Evolutionary conservation across 2,797 vertebrate species (phyloP), one percentile per base, ranked within the genome.

Genomic region (Sebastes kiyomatsui): DNA sequence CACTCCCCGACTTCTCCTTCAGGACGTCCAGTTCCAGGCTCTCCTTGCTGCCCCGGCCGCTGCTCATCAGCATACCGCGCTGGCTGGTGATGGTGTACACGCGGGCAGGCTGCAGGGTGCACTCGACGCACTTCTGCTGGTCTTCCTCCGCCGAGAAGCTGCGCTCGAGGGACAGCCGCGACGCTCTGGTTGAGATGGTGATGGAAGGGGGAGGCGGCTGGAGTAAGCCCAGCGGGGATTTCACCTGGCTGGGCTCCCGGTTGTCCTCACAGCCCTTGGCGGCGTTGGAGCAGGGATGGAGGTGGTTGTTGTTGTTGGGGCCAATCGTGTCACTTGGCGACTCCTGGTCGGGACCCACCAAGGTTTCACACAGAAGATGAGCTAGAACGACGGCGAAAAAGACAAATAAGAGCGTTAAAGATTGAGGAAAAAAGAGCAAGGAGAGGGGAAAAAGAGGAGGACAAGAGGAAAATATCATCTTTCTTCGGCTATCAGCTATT

Each of bases 51-150:
- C 96, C 96, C 0, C 95, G 96, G 86, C 92, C 82, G 84, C 90
- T 76, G 85, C 93, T 93, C 1, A 97, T 97, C 87, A 99, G 94
- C 96, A 99, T 97, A 7, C 97, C 95, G 32, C 96, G 95, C 94
- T 97, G 97, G 1, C 96, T 95, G 0, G 97, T 98, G 94, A 99
- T 99, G 60, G 98, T 99, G 92, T 99, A 99, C 59, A 99, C 98
- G 0, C 95, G 96, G 1, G 98, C 96, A 58, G 96, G 95, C 96
- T 97, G 54, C 94, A 97, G 56, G 82, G 95, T 94, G 0, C 97
- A 96, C 93, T 97, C 93, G 0, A 97, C 96, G 23, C 97, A 92
- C 96, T 98, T 96, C 90, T 96, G 59, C 96, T 97, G 71, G 95
- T 96, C 96, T 94, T 98, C 35, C 96, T 97, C 0, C 0, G 85